Evolutionary conservation across 1,140 invertebrate genomes (phyloP), one percentile per base, ranked within the genome.

Genomic region (Pseudoatta argentina): DNA sequence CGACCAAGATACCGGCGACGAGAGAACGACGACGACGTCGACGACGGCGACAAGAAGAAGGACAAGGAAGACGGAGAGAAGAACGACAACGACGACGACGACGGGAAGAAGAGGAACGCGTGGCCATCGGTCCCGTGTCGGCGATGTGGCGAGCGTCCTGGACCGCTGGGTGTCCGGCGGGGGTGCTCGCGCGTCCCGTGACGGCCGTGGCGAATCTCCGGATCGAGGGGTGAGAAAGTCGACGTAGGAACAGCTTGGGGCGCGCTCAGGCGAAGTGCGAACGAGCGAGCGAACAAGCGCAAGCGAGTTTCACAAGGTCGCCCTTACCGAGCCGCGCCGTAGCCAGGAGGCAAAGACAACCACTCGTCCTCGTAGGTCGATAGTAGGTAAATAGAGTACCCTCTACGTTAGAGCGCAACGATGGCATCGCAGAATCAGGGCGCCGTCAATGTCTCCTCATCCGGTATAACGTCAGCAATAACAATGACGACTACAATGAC

Each of bases 371-470:
- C n/a, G 30, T 34, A 34, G 30, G 30, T 44, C 39, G 64, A 44
- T 64, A 34, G 0, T 30, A 73, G 39, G 24, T 72, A 44, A 27
- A 34, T 51, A 72, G 39, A 14, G 3, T 16, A 53, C 12, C 34
- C 21, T 18, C 27, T 44, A 39, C 66, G 34, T 8, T 14, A 48
- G 66, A 24, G 10, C 55, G 24, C n/a, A 44, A 89, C 87, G 71
- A 94, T 94, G 93, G 93, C 93, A 93, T 93, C 93, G 72, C 92
- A 92, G 64, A 90, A 85, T 90, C 90, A 91, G 85, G 91, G 86
- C 73, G 79, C 87, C 64, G 85, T 89, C n/a, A 91, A 85, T 39
- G 81, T 87, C 16, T 82, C 81, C 61, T 79, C 85, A 53, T 83
- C 89, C 24, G 85, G 75, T 16, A 51, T 73, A 34, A 64, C 85